Base-by-base conservation (phyloP, 92 coral and sea anemone genomes). In the Paramuricea clavata region DNA sequence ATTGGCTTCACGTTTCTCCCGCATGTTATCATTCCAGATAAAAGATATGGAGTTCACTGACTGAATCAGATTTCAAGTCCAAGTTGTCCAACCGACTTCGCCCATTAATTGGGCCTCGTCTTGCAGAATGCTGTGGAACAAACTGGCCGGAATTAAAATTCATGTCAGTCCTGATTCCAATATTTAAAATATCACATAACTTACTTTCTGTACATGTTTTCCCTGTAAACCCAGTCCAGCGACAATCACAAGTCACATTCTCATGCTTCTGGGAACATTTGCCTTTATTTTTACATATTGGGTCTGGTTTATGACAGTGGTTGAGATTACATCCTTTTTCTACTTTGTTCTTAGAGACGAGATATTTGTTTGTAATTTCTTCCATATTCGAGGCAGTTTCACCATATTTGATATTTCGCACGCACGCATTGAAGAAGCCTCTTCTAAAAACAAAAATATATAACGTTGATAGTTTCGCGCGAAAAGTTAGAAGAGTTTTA, bases 381-480 rank as follows among this genome's bases (percentile, higher is more conserved):
- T 19, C 28, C 72, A 65, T 65, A 28, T 65, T 28, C 16, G 2
- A 6, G 5, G 0, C 19, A 5, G 72, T 65, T 61, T 22, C 47
- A 10, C 84, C 84, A 57, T 79, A 79, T 25, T 61, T 59, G 54
- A 79, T 42, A 27, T 79, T 79, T 26, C 73, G 13, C 16, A 79
- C 72, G 56, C 84, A 79, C 5, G 73, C 73, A 47, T 79, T 79
- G 22, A 79, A 61, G 36, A 34, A 79, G 19, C 84, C 73, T 27
- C 73, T 60, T 28, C 73, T 79, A 15, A 21, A 21, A 36, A 59
- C 21, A 2, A 78, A 78, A 13, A 28, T 52, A 52, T 6, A 52
- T 21, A 15, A 52, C 16, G 23, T n/a, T n/a, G n/a, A n/a, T n/a
- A n/a, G n/a, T n/a, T n/a, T n/a, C n/a, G n/a, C n/a, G n/a, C n/a